Evolutionary conservation across 2,888 invertebrate species (phyloP), one percentile per base, ranked within the genome.

Genomic region (Chrysomela aeneicollis): DNA sequence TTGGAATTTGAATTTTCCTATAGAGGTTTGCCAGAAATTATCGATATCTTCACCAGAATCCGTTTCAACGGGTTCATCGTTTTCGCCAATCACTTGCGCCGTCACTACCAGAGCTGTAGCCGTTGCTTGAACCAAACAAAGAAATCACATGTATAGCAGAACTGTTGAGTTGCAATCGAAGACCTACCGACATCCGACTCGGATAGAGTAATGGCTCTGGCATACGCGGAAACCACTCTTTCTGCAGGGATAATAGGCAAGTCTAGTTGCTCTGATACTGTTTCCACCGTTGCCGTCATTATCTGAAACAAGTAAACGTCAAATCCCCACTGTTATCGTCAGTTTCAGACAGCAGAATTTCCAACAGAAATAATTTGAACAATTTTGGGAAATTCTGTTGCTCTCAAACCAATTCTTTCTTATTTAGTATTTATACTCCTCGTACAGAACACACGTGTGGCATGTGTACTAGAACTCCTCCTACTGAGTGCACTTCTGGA

Each of bases 211-310:
- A 94, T 90, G 4, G 95, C 92, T 76, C 93, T 88, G 8, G 95
- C 95, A 30, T 93, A 92, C 26, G 93, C 94, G 35, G 92, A 88
- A 68, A 92, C 88, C 49, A 89, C 87, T 76, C 87, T 86, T 77
- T 90, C 93, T 1, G 90, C 86, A 54, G 96, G 94, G 77, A 96
- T 88, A 47, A 93, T 90, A 47, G 94, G 93, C 79, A 95, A 87
- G 82, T 97, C 97, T 78, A 96, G 85, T 82, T 95, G 92, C 81
- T 95, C 95, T 66, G 93, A 92, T 71, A 95, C 94, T 37, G 95
- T 95, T 86, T 95, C 94, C 77, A 95, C 95, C n/a, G 95, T 95
- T 21, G 95, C 95, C 73, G 95, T 95, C 92, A 95, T 93, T 79
- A 95, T 94, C 94, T 94, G 86, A 80, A 84, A 83, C 21, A 1